Evolutionary conservation across 2,113 vertebrate genomes (phyloP), one percentile per base, ranked within the genome.

Genomic region (Melanostigma gelatinosum): DNA sequence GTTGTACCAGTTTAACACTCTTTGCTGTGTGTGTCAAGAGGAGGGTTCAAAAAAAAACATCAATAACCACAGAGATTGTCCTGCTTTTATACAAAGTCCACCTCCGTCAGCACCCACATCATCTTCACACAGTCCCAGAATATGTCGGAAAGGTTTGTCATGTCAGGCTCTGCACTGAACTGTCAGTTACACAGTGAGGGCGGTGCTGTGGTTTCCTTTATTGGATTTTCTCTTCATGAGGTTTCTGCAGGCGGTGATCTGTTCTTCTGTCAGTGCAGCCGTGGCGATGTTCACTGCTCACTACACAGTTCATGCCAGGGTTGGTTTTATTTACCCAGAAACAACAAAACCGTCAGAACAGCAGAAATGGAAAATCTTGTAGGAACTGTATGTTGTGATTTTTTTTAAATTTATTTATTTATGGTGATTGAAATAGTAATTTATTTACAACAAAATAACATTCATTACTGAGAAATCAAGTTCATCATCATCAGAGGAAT

Each of bases 171-270:
- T 65, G 48, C 27, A 29, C 62, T 27, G 8, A 70, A n/a, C 42
- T 27, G 72, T 71, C 62, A 18, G 74, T 58, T 38, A 63, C 50
- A 40, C n/a, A 50, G 20, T 20, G 65, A 22, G 27, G 52, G 61
- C 29, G 1, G 57, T 18, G 36, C 63, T 16, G 40, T 12, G 0
- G 29, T 4, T 15, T 34, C 79, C 50, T 8, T 80, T 50, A 67
- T 32, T 60, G 62, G 44, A 75, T 68, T 62, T 76, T 69, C 71
- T 29, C 38, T 66, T 68, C 76, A 82, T 73, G 54, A 82, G 69
- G 60, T 84, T 78, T 67, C 65, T 82, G 65, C 66, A 68, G 70
- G 12, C 82, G 1, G 24, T n/a, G 64, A 55, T 71, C 22, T 36
- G 40, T 52, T 3, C 27, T 40, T 69, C 63, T 34, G 69, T 65